phyloP scores from a whole-genome alignment of 2,797 vertebrate genomes.

The Eurystomus glaucurus region DNA sequence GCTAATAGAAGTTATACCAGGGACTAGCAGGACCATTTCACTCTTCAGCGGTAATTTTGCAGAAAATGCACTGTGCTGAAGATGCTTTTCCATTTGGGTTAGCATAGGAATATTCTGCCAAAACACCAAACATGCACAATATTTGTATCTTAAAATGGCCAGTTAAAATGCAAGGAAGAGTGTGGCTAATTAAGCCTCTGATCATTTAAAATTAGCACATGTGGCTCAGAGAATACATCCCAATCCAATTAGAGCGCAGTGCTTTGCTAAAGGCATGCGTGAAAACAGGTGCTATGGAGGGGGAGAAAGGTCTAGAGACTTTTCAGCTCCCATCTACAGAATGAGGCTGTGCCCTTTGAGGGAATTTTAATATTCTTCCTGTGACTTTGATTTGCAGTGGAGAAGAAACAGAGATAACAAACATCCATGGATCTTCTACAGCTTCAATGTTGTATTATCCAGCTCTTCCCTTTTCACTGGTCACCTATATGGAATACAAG shows the following conservation, averaged over 20 bases:
- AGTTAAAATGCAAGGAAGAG: background rate
- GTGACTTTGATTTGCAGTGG: background rate
- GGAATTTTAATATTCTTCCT: background rate
- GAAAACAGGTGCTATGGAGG: background rate
- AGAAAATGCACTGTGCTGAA: background rate
- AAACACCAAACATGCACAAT: fast-evolving
- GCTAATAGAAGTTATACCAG: background rate
- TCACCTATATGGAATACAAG: background rate
- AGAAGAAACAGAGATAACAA: background rate
- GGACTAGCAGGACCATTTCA: background rate
- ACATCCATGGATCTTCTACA: background rate
- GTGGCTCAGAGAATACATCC: background rate
- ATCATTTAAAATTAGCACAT: background rate
- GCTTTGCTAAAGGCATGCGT: background rate
- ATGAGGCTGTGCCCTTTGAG: background rate
- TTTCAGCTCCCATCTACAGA: background rate
- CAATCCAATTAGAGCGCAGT: background rate
- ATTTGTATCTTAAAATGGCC: slow-evolving; percentile 29
- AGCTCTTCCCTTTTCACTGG: background rate
- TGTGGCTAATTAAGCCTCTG: background rate
- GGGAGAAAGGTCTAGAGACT: background rate
- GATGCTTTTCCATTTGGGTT: background rate
- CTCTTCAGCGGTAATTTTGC: background rate
- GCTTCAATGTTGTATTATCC: background rate
- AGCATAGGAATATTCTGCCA: background rate